These are phyloP conservation scores for Drosophila kurseongensis DNA, from an alignment of 1,140 invertebrate genomes.

Conservation along the genomic window DNA sequence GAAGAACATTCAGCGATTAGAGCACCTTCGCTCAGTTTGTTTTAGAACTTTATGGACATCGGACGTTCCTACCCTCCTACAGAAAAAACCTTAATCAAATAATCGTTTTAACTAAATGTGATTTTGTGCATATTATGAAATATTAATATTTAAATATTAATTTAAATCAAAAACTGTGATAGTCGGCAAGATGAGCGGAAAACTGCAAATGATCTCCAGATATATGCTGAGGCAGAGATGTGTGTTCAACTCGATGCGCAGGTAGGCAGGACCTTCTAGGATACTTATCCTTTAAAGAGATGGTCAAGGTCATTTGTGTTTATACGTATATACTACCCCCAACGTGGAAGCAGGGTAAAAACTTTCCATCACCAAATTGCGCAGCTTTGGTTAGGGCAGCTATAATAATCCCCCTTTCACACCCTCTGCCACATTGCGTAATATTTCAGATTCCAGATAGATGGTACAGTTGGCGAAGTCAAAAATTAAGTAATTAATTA, in stretches of 20 bases:
- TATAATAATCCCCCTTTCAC: background rate
- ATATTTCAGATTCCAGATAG: slow-evolving; percentile 17
- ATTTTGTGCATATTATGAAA: slow-evolving; percentile 20
- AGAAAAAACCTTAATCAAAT: background rate
- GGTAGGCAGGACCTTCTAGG: slow-evolving; percentile 35
- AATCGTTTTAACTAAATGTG: background rate
- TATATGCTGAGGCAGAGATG: slow-evolving; percentile 30
- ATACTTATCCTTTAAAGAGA: background rate
- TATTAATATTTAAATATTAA: background rate
- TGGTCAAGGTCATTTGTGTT: background rate
- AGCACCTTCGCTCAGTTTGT: slow-evolving; percentile 31
- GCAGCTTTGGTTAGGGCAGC: slow-evolving; percentile 3
- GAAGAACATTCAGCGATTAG: slow-evolving; percentile 5
- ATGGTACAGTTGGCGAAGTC: slow-evolving; percentile 23
- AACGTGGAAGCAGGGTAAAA: background rate
- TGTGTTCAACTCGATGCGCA: slow-evolving; percentile 25
- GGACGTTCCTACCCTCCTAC: slow-evolving; percentile 31
- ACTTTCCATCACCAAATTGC: slow-evolving; percentile 5
- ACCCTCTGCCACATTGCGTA: slow-evolving; percentile 23
- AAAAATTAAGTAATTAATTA: too few species aligned
- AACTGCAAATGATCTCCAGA: slow-evolving; percentile 47
- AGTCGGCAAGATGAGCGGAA: slow-evolving; percentile 49
- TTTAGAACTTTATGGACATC: slow-evolving; percentile 26
- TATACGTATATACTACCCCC: background rate
- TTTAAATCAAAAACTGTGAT: slow-evolving; percentile 19